Conservation (phyloP, 2,797 vertebrate species). For the Cynopterus sphinx region DNA sequence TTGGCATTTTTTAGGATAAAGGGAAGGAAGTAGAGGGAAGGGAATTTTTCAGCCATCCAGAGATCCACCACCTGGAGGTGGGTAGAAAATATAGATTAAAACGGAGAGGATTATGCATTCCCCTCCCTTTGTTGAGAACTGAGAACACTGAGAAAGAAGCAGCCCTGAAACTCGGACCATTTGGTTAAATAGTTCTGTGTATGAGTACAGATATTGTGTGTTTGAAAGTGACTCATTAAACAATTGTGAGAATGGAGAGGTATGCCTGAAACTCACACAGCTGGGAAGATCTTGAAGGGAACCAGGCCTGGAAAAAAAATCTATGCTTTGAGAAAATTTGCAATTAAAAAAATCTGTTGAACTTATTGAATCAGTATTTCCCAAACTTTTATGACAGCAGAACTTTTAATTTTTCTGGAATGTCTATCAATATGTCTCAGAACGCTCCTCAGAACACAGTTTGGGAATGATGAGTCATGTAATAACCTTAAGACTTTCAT, state of each 20-base stretch:
- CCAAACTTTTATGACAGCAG: neutral
- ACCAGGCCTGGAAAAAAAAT: slow-evolving; percentile 25
- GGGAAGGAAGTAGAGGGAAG: neutral
- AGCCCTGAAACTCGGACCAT: neutral
- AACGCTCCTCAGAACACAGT: neutral
- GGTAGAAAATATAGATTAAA: neutral
- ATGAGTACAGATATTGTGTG: neutral
- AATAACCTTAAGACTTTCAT: neutral
- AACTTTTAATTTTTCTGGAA: neutral
- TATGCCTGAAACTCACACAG: neutral
- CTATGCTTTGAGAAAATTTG: slow-evolving; percentile 15
- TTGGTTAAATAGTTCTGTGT: neutral
- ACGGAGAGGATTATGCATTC: neutral
- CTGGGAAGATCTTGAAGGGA: slow-evolving; percentile 24
- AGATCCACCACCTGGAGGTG: neutral
- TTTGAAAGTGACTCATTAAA: slow-evolving; percentile 52
- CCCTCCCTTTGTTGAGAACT: neutral
- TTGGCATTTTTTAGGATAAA: neutral
- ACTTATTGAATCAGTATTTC: slow-evolving; percentile 26
- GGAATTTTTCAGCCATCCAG: neutral
- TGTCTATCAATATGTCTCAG: neutral
- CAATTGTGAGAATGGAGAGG: neutral
- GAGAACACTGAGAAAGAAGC: neutral
- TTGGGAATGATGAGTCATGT: neutral
- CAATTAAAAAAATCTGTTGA: slow-evolving; percentile 39